phyloP scores from a whole-genome alignment of 2,797 vertebrate species.

The Pteronotus mesoamericanus region DNA sequence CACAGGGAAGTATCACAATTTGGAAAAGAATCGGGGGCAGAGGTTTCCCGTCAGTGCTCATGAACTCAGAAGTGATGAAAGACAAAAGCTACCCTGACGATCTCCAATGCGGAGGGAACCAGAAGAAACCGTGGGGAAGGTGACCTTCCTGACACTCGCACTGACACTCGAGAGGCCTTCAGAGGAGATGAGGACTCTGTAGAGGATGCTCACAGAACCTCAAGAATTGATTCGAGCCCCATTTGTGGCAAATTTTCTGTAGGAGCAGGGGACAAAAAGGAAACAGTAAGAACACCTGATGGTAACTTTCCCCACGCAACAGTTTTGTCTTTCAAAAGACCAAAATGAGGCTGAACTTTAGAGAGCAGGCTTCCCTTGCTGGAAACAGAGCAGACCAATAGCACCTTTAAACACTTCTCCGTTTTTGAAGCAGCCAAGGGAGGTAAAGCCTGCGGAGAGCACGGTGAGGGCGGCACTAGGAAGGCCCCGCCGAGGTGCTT shows the following conservation, averaged over 20 bases:
- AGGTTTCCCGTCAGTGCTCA: neutral
- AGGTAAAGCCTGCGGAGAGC: constrained; percentile 77
- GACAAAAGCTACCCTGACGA: neutral
- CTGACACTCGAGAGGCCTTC: neutral
- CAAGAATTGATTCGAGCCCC: neutral
- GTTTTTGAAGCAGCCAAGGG: constrained; percentile 74
- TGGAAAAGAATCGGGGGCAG: neutral
- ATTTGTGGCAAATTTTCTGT: neutral
- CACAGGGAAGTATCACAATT: neutral
- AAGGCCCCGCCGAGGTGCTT: constrained; percentile 86
- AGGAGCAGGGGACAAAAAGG: neutral
- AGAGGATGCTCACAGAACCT: neutral
- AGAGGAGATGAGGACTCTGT: neutral
- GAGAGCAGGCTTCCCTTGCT: neutral
- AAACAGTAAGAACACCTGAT: neutral
- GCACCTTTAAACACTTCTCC: constrained; percentile 62
- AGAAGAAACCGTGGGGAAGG: neutral
- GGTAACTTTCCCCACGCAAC: neutral
- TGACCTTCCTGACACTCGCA: neutral
- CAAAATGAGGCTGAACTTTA: neutral
- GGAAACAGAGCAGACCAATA: constrained; percentile 15
- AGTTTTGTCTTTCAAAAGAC: constrained; percentile 37
- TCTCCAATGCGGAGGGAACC: neutral
- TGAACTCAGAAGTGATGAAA: constrained; percentile 4
- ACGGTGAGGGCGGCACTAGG: constrained; percentile 78